Evolutionary conservation across 2,113 vertebrate species (phyloP).

Genomic region (Vombatus ursinus): DNA sequence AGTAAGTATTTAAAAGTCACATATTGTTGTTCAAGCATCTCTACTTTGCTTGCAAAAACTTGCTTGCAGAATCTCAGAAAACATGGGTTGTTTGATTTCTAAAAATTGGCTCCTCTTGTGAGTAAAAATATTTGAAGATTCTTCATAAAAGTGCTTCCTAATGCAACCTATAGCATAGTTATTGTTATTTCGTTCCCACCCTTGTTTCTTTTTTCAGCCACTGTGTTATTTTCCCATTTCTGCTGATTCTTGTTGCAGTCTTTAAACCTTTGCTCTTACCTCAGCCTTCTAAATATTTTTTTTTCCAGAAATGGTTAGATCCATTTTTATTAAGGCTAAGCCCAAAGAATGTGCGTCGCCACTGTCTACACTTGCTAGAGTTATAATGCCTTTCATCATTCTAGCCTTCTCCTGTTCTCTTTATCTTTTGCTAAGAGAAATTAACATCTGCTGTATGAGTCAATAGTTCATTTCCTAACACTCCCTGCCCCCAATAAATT

Average conservation of each 20-base stretch:
- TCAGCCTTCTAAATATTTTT: constrained; percentile 18
- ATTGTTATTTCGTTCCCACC: background rate
- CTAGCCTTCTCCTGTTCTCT: background rate
- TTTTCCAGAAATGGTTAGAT: constrained; percentile 17
- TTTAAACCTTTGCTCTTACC: constrained; percentile 32
- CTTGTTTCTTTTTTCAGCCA: constrained; percentile 6
- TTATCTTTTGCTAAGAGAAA: background rate
- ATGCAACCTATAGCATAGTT: background rate
- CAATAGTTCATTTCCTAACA: background rate
- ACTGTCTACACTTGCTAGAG: background rate
- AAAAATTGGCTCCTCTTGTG: background rate
- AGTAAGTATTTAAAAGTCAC: background rate
- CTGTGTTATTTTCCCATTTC: background rate
- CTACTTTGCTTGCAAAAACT: too few species aligned
- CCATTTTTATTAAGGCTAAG: background rate
- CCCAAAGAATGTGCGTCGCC: constrained; percentile 21
- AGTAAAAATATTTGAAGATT: background rate
- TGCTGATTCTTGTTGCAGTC: constrained; percentile 46
- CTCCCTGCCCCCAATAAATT: background rate
- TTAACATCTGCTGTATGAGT: background rate
- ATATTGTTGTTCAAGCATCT: background rate
- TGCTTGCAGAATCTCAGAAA: background rate
- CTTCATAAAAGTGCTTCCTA: background rate
- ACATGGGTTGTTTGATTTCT: background rate
- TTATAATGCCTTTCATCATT: background rate